Percentiles rank a stretch among this genome's conserved stretches.
Conservation (phyloP, 2,888 invertebrate genomes). For the Tenodera sinensis region DNA sequence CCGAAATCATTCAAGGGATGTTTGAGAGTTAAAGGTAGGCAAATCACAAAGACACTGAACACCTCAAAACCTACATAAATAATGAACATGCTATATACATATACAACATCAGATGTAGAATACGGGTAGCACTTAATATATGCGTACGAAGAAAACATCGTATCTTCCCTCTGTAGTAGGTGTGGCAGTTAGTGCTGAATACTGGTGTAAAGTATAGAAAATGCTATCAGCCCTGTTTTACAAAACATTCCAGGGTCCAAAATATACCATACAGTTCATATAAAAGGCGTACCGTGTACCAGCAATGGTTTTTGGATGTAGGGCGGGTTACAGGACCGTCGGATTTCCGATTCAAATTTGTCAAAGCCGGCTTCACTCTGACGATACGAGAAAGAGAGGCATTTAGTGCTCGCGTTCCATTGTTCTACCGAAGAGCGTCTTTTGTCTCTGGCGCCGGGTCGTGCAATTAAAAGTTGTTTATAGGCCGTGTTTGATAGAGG, state of each 20-base stretch:
- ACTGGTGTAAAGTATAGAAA: not conserved
- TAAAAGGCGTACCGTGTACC: not conserved
- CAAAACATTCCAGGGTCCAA: not conserved
- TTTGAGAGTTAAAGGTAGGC: too few relatives aligned
- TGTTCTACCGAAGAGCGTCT: not conserved
- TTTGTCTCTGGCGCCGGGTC: not conserved
- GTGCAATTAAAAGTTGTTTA: not conserved
- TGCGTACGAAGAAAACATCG: too few relatives aligned
- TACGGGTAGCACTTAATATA: too few relatives aligned
- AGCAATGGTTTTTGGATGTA: not conserved
- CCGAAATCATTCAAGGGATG: too few relatives aligned
- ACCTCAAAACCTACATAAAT: too few relatives aligned
- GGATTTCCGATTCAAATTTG: constrained; percentile 10
- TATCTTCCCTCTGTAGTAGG: too few relatives aligned
- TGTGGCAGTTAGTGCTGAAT: not conserved
- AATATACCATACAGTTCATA: not conserved
- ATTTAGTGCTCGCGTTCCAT: not conserved
- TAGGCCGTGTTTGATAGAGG: not conserved
- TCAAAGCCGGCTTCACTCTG: not conserved
- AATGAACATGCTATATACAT: too few relatives aligned
- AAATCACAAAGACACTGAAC: too few relatives aligned
- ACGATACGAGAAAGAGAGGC: not conserved
- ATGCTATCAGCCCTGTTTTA: not conserved
- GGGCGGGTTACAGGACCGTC: not conserved
- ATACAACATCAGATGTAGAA: too few relatives aligned